Evolutionary conservation across 2,888 invertebrate species (phyloP).

Genomic region (Zaprionus obscuricornis): DNA sequence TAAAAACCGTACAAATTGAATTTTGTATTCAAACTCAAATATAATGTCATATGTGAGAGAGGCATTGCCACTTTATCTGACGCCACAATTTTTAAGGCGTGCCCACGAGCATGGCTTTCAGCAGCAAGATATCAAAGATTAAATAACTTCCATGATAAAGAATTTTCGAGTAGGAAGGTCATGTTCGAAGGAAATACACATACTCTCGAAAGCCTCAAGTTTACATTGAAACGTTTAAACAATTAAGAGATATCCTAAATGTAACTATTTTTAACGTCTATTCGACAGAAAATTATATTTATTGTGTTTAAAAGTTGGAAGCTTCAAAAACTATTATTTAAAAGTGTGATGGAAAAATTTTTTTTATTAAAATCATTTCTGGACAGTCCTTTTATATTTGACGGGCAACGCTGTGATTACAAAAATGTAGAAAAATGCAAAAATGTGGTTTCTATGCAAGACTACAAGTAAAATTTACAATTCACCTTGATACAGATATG

Average conservation of each 20-base stretch:
- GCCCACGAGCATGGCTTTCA: slow-evolving; percentile 77
- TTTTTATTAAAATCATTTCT: no score
- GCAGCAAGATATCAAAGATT: slow-evolving; percentile 64
- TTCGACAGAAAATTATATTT: neutral
- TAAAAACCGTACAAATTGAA: slow-evolving; percentile 43
- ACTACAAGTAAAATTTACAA: no score
- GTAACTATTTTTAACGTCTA: slow-evolving; percentile 43
- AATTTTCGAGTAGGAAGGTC: slow-evolving; percentile 79
- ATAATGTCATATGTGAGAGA: slow-evolving; percentile 51
- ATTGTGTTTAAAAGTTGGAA: no score
- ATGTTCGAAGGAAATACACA: slow-evolving; percentile 81
- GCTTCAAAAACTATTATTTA: no score
- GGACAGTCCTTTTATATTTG: no score
- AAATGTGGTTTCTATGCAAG: no score
- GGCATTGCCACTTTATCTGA: slow-evolving; percentile 58
- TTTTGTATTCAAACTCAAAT: neutral
- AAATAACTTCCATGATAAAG: slow-evolving; percentile 77
- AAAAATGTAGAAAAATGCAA: no score
- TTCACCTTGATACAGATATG: no score
- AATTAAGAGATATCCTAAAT: slow-evolving; percentile 76
- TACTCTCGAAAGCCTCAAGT: slow-evolving; percentile 76
- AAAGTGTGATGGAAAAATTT: no score
- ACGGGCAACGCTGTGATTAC: no score
- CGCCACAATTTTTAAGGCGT: slow-evolving; percentile 71
- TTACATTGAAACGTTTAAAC: slow-evolving; percentile 73